Percentiles rank a stretch among this genome's conserved stretches.
phyloP scores from a whole-genome alignment of 2,797 vertebrate genomes.

The Pteronotus mesoamericanus region DNA sequence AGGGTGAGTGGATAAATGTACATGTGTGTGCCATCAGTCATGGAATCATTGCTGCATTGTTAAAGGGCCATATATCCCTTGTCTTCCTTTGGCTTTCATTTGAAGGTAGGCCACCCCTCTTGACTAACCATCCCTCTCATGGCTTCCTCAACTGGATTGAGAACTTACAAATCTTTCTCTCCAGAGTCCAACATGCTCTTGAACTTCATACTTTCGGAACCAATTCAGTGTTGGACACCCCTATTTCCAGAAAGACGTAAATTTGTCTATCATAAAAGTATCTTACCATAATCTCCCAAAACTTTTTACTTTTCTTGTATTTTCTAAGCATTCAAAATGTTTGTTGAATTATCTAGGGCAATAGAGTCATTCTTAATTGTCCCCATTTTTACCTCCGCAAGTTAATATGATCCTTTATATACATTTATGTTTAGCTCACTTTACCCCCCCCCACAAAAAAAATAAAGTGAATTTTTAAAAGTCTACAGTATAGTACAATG shows the following conservation, averaged over 20 bases:
- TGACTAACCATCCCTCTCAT: not conserved
- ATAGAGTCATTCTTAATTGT: not conserved
- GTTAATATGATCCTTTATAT: not conserved
- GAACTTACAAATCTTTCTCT: conserved; percentile 6
- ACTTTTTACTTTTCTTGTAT: not conserved
- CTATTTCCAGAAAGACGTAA: not conserved
- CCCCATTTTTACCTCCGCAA: not conserved
- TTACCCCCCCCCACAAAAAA: not conserved
- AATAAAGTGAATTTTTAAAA: not conserved
- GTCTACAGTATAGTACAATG: not conserved
- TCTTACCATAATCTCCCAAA: not conserved
- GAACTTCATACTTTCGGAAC: not conserved
- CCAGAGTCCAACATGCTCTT: not conserved
- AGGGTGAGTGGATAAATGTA: not conserved
- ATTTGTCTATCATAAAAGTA: not conserved
- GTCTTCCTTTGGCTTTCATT: not conserved
- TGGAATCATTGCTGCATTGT: not conserved
- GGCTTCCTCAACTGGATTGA: not conserved
- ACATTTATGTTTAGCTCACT: not conserved
- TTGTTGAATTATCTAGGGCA: not conserved
- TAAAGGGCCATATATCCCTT: not conserved
- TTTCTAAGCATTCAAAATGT: not conserved
- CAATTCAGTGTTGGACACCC: not conserved
- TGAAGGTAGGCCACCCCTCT: not conserved
- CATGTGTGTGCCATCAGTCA: not conserved